These are phyloP conservation scores for Salminus brasiliensis DNA, from an alignment of 2,113 vertebrate species.

Conservation along the genomic window DNA sequence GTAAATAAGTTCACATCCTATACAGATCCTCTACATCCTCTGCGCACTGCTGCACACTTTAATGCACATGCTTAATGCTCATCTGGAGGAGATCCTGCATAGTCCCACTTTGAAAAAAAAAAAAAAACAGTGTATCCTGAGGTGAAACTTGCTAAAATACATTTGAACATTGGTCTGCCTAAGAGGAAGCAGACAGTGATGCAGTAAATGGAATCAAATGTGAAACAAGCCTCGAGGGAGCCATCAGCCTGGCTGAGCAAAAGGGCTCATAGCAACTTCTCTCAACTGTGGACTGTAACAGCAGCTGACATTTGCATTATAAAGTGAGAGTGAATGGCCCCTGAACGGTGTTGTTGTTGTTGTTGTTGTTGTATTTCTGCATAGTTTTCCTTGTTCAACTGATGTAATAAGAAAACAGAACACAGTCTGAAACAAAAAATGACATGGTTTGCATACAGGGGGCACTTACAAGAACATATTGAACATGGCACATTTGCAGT, in stretches of 20 bases:
- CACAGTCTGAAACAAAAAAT: slow-evolving; percentile 15
- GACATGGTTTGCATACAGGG: slow-evolving; percentile 22
- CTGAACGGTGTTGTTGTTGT: slow-evolving; percentile 1
- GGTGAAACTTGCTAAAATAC: background rate
- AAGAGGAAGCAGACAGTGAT: slow-evolving; percentile 16
- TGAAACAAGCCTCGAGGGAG: background rate
- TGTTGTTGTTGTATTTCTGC: background rate
- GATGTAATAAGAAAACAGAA: background rate
- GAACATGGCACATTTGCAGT: background rate
- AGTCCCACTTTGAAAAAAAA: too few species aligned
- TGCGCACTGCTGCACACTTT: too few species aligned
- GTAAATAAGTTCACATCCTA: too few species aligned
- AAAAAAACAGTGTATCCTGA: too few species aligned
- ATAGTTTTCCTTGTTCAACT: background rate
- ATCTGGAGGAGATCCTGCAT: too few species aligned
- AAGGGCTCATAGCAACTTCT: slow-evolving; percentile 18
- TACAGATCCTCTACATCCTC: too few species aligned
- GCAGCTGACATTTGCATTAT: slow-evolving; percentile 30
- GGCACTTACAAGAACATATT: background rate
- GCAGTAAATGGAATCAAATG: background rate
- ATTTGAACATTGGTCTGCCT: slow-evolving; percentile 5
- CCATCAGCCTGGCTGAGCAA: background rate
- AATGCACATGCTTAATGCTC: too few species aligned
- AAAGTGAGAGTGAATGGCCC: slow-evolving; percentile 19
- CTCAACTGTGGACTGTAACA: slow-evolving; percentile 18